Evolutionary conservation across 2,888 invertebrate species (phyloP), one percentile per base, ranked within the genome.

Genomic region (Patella pellucida): DNA sequence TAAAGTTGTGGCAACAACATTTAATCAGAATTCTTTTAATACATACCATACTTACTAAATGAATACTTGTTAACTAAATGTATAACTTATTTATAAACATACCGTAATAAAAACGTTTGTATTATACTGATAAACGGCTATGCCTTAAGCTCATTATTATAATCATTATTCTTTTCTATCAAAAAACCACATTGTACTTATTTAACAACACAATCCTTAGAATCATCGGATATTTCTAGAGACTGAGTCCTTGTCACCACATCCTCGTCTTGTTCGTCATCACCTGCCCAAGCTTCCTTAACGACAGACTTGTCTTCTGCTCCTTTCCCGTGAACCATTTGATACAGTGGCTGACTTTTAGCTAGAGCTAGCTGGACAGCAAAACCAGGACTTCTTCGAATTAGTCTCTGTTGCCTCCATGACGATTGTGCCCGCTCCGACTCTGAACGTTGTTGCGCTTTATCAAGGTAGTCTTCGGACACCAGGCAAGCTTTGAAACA

Each of bases 401-500:
- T 72, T 70, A 56, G 56, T 69, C 74, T 69, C 69, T n/a, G 74
- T 12, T 50, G 56, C 52, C 41, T 74, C 52, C 41, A 52, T 27
- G 27, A 74, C 5, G 27, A 23, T 54, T 69, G 52, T 15, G 41
- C 54, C 19, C 19, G 52, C 19, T 41, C 69, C 27, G 23, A 71
- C 71, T 15, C 68, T 9, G 19, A 56, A 27, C 31, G 31, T 27
- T 23, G 23, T 23, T 50, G 71, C 0, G 69, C 54, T 23, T 75
- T 78, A 68, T 79, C 50, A 62, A 78, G 62, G 74, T 77, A 82
- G 68, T 79, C 81, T 23, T 82, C 79, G 12, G 86, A 86, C 16
- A 82, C 86, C 12, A 86, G 80, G 72, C 85, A 85, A 12, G 86
- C 86, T 19, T 79, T 79, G 76, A 86, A 86, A 75, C 86, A 86